Conservation (phyloP, 1,140 invertebrate genomes). For the Ostrea denselamellosa region DNA sequence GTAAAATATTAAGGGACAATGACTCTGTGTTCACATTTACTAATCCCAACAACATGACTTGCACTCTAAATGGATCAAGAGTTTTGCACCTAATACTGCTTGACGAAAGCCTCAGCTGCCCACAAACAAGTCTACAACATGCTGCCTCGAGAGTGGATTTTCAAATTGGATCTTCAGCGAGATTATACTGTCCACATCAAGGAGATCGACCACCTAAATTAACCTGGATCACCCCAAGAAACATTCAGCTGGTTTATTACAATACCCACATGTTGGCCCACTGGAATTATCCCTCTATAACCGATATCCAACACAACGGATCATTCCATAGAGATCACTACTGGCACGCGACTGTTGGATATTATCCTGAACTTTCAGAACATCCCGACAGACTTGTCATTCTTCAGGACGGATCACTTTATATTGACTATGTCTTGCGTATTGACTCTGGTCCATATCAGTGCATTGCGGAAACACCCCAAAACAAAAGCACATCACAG, state of each 20-base stretch:
- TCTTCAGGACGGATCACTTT: conserved; percentile 85
- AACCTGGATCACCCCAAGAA: conserved; percentile 90
- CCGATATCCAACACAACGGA: conserved; percentile 43
- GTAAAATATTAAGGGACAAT: background rate
- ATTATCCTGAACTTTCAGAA: conserved; percentile 58
- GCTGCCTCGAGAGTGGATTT: background rate
- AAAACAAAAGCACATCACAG: conserved; percentile 83
- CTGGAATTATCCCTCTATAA: conserved; percentile 47
- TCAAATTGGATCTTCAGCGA: conserved; percentile 81
- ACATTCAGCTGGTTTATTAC: conserved; percentile 81
- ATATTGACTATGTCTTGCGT: conserved; percentile 84
- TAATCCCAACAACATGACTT: background rate
- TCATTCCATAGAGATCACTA: conserved; percentile 59
- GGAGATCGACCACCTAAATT: conserved; percentile 89
- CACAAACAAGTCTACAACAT: conserved; percentile 18
- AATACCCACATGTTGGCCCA: conserved; percentile 80
- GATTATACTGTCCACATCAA: conserved; percentile 88
- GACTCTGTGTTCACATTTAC: background rate
- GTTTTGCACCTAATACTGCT: background rate
- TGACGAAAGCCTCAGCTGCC: background rate
- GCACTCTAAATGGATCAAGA: conserved; percentile 7
- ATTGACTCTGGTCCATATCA: conserved; percentile 92
- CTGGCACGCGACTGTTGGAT: conserved; percentile 63
- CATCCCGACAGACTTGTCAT: conserved; percentile 73
- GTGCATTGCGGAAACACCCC: conserved; percentile 88